Percentiles rank a stretch among this genome's conserved stretches.
These are phyloP conservation scores for Stichodactyla mertensii DNA, from an alignment of 64 coral and sea anemone genomes.

Conservation along the genomic window DNA sequence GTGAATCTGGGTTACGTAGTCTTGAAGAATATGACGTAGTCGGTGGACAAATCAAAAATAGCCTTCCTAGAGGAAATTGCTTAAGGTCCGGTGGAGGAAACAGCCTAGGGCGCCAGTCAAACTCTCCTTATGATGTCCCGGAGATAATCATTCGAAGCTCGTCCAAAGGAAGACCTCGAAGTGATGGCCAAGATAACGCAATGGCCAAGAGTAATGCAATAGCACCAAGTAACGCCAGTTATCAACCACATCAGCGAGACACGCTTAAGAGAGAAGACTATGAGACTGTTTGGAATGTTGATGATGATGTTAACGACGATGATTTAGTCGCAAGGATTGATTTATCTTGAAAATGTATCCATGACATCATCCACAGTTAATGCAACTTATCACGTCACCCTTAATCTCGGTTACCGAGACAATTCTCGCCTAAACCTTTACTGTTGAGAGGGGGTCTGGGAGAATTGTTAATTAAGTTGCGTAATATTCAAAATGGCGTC, in stretches of 20 bases:
- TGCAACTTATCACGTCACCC: no score
- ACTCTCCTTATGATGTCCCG: background rate
- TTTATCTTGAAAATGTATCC: background rate
- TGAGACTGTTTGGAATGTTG: background rate
- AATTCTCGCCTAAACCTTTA: no score
- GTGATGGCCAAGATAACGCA: background rate
- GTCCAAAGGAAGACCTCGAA: background rate
- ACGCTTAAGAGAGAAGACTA: background rate
- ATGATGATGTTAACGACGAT: background rate
- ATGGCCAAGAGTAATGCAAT: background rate
- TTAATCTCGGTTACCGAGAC: no score
- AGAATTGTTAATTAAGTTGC: no score
- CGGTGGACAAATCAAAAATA: background rate
- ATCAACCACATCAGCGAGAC: background rate
- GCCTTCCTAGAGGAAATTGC: background rate
- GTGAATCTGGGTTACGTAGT: background rate
- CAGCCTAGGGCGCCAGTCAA: background rate
- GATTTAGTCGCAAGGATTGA: slow-evolving; percentile 5
- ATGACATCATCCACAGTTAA: no score
- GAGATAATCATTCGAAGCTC: background rate
- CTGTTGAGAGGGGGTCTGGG: no score
- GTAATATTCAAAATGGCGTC: no score
- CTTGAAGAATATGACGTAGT: background rate
- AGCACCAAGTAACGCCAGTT: background rate
- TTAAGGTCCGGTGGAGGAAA: background rate